A percentile compares a stretch with the other conserved stretches of the same genome.
phyloP scores from a whole-genome alignment of 2,113 vertebrate genomes.

The Falco punctatus region DNA sequence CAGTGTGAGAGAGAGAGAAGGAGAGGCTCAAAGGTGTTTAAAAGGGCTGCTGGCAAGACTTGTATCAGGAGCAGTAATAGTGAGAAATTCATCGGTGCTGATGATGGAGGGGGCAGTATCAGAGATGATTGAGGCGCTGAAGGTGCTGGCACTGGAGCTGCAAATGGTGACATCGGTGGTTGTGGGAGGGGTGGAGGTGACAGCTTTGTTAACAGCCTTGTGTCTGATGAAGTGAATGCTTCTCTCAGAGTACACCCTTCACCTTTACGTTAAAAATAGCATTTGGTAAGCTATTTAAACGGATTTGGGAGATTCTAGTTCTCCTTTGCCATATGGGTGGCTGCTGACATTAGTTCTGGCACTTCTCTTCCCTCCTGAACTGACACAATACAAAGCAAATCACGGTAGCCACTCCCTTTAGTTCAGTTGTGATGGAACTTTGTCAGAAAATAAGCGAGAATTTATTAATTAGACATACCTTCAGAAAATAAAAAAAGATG shows the following conservation, averaged over 20 bases:
- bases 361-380: background rate
- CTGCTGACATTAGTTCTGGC: background rate
- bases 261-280: constrained; percentile 10
- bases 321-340: background rate
- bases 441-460: background rate
- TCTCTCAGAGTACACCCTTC: background rate
- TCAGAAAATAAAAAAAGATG: background rate
- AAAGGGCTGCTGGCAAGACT: constrained; percentile 45
- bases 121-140: background rate
- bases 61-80: constrained; percentile 5
- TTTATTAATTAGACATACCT: background rate
- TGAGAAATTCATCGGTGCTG: constrained; percentile 12
- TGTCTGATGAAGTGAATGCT: constrained; percentile 33
- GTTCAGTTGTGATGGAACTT: background rate
- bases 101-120: constrained; percentile 47
- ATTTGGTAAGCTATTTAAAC: background rate
- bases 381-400: background rate
- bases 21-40: constrained; percentile 60
- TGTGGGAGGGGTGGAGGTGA: constrained; percentile 48
- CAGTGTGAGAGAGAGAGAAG: constrained; percentile 30
- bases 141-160: constrained; percentile 44
- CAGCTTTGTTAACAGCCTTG: constrained; percentile 46
- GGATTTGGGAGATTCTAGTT: background rate
- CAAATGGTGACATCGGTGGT: constrained; percentile 33
- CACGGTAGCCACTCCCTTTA: background rate